Base-by-base conservation (phyloP, 35 echinoderm and acorn worm species). In the Heliocidaris tuberculata region DNA sequence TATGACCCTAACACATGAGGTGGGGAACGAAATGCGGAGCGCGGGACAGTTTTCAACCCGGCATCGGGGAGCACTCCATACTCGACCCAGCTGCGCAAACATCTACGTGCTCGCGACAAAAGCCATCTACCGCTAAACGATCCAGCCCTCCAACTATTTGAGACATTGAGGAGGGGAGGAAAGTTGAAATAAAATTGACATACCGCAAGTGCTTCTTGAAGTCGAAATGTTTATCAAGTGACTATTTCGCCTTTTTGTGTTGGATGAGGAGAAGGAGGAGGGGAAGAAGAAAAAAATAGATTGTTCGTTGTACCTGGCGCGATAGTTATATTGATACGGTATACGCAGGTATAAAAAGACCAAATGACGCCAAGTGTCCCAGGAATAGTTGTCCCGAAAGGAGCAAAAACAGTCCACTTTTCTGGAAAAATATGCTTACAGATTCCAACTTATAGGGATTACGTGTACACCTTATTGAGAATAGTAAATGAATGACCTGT, bases 171-270 rank as follows among this genome's bases (percentile, higher is more conserved):
- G 87, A 89, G 47, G 29, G 47, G 31, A 89, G 17, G 31, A 48
- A 89, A 89, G 87, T 32, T 89, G 87, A 48, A 89, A 89, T 32
- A 89, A 89, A 89, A 89, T 32, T 32, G 87, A 32, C 31, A 89
- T 32, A 89, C 65, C 65, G 32, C 31, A 42, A 48, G 31, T 48
- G 87, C 13, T 47, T 48, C 87, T 47, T 47, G 31, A 13, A 32
- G 87, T 35, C 87, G 87, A 89, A 89, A 89, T 89, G 87, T 89
- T 89, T 89, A 89, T 89, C 11, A 31, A 89, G 87, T 48, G 47
- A 89, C 87, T 89, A 8, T 19, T 78, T 47, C 87, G 70, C 47
- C 31, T 32, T 89, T 48, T 48, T 30, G 15, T 13, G 87, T 47
- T 89, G 31, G 4, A 89, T 42, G 47, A 89, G 47, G 87, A 89